Evolutionary conservation across 1,140 invertebrate species (phyloP).

Genomic region (Formica selysi): DNA sequence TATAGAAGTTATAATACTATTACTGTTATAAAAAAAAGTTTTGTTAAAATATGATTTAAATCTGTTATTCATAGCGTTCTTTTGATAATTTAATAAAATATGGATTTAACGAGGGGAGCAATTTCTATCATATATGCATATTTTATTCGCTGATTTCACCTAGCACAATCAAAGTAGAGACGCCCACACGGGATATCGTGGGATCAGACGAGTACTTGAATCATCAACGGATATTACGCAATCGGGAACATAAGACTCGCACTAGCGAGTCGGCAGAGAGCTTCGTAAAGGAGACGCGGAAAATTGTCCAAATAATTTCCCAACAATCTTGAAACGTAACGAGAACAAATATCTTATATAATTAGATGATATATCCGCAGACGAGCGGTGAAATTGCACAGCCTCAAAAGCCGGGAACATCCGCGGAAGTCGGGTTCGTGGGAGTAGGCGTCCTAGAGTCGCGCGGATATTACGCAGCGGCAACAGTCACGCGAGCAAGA

Average conservation of each 20-base stretch:
- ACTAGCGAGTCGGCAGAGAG: not conserved
- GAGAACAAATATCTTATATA: conserved; percentile 20
- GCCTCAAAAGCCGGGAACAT: conserved; percentile 2
- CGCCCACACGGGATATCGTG: not conserved
- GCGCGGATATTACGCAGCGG: conserved; percentile 61
- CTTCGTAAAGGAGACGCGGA: not conserved
- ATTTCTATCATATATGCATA: not conserved
- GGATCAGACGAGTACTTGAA: conserved; percentile 9
- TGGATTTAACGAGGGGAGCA: not conserved
- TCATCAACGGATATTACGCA: conserved; percentile 26
- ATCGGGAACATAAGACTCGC: not conserved
- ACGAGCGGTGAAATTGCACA: conserved; percentile 13
- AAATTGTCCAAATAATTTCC: not conserved
- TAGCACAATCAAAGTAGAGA: not conserved
- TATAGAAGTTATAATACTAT: not conserved
- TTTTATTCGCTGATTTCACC: conserved; percentile 4
- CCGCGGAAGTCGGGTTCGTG: conserved; percentile 67
- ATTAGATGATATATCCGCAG: not conserved
- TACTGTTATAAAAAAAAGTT: not conserved
- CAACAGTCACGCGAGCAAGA: conserved; percentile 67
- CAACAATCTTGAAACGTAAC: not conserved
- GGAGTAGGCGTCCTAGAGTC: conserved; percentile 55
- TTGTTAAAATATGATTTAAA: not conserved
- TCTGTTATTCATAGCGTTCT: not conserved
- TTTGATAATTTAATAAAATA: not conserved